Percentiles rank a stretch among this genome's conserved stretches.
These are phyloP conservation scores for Aproaerema taeniolella DNA, from an alignment of 2,888 invertebrate genomes.

Conservation along the genomic window DNA sequence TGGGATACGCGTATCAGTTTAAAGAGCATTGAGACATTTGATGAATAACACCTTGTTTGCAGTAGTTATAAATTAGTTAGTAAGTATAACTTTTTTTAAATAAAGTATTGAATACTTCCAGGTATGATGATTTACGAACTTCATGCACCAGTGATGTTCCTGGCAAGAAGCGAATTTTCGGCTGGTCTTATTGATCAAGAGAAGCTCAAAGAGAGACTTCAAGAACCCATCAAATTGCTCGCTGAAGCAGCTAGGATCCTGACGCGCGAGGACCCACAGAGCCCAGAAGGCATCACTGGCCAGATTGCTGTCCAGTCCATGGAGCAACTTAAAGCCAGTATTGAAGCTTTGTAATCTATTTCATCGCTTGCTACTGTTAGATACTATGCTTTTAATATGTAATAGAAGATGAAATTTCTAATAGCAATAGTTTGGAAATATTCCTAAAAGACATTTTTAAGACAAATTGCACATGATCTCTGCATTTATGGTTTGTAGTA, in stretches of 20 bases:
- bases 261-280: slow-evolving; percentile 80
- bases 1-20: too few relatives aligned
- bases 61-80: too few relatives aligned
- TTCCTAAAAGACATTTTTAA: too few relatives aligned
- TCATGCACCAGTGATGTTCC: slow-evolving; percentile 85
- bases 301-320: slow-evolving; percentile 74
- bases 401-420: too few relatives aligned
- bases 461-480: too few relatives aligned
- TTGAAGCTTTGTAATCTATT: slow-evolving; percentile 43
- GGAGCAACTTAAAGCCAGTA: slow-evolving; percentile 56
- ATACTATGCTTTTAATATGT: neutral
- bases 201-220: slow-evolving; percentile 79
- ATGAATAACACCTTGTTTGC: too few relatives aligned
- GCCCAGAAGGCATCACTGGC: slow-evolving; percentile 81
- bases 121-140: slow-evolving; percentile 89
- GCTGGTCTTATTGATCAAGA: slow-evolving; percentile 76
- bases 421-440: too few relatives aligned
- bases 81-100: too few relatives aligned
- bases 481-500: too few relatives aligned
- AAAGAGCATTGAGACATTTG: too few relatives aligned
- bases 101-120: slow-evolving; percentile 30
- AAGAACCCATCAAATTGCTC: slow-evolving; percentile 80
- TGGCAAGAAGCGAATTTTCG: slow-evolving; percentile 81
- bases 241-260: slow-evolving; percentile 82
- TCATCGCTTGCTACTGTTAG: neutral